phyloP scores from a whole-genome alignment of 2,113 vertebrate genomes.

The Pachycephala philippinensis region DNA sequence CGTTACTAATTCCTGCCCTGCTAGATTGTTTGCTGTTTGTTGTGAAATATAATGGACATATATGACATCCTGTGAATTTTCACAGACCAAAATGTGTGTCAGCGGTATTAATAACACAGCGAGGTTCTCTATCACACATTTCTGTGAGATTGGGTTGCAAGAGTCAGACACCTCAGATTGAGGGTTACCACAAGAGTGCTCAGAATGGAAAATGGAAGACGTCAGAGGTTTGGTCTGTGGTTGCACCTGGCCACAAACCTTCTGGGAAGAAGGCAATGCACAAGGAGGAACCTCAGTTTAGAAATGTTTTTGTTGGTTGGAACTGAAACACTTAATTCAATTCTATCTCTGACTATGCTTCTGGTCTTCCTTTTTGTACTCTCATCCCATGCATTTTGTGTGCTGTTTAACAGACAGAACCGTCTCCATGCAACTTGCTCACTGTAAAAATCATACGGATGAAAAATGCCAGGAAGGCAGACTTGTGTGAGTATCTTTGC shows the following conservation, averaged over 20 bases:
- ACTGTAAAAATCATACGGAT: constrained; percentile 72
- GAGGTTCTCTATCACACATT: not conserved
- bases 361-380: not conserved
- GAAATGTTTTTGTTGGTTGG: not conserved
- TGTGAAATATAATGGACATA: not conserved
- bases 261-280: not conserved
- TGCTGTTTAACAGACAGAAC: constrained; percentile 32
- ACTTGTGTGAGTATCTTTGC: constrained; percentile 65
- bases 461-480: constrained; percentile 74
- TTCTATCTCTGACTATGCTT: not conserved
- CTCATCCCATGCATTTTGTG: not conserved
- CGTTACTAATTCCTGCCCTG: not conserved
- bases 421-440: constrained; percentile 69
- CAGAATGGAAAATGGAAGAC: not conserved
- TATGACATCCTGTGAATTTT: not conserved
- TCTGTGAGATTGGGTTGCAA: not conserved
- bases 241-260: not conserved
- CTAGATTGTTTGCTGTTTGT: not conserved
- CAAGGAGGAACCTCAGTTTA: not conserved
- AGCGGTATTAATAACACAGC: not conserved
- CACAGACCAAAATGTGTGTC: not conserved
- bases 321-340: not conserved
- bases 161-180: not conserved
- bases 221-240: not conserved
- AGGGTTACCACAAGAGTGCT: not conserved